Evolutionary conservation across 2,888 invertebrate genomes (phyloP).

Genomic region (Tolmerus cingulatus): DNA sequence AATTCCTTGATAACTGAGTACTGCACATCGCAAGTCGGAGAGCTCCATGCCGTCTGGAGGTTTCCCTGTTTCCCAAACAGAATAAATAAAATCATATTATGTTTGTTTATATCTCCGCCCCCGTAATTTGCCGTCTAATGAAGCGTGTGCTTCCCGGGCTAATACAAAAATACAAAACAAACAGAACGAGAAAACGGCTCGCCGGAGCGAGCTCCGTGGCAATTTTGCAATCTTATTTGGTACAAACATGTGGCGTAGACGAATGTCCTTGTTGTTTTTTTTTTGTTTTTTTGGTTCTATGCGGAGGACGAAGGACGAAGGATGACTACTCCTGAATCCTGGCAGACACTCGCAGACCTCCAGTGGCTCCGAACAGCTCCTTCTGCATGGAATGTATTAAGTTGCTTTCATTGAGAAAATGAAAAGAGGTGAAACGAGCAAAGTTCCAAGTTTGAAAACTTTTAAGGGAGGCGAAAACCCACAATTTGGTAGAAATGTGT

Average conservation of each 20-base stretch:
- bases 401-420: conserved; percentile 39
- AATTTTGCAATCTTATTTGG: conserved; percentile 42
- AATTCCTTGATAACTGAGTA: neutral
- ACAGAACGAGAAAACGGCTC: conserved; percentile 17
- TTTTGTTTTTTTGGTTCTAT: no score
- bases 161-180: conserved; percentile 40
- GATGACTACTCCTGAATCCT: neutral
- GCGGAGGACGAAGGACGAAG: neutral
- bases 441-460: conserved; percentile 42
- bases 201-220: neutral
- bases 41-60: neutral
- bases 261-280: conserved; percentile 35
- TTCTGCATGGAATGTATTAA: neutral
- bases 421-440: conserved; percentile 40
- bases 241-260: conserved; percentile 33
- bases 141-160: conserved; percentile 1
- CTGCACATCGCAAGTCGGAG: neutral
- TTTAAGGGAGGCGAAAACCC: conserved; percentile 25
- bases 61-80: conserved; percentile 9
- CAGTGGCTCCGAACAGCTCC: neutral
- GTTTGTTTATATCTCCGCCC: conserved; percentile 11
- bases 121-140: conserved; percentile 31
- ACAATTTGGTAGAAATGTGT: conserved; percentile 38
- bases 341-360: neutral
- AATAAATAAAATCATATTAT: conserved; percentile 29